Percentiles rank a stretch among this genome's conserved stretches.
Conservation (phyloP, 2,888 invertebrate species). For the Hydrotaea diabolus region DNA sequence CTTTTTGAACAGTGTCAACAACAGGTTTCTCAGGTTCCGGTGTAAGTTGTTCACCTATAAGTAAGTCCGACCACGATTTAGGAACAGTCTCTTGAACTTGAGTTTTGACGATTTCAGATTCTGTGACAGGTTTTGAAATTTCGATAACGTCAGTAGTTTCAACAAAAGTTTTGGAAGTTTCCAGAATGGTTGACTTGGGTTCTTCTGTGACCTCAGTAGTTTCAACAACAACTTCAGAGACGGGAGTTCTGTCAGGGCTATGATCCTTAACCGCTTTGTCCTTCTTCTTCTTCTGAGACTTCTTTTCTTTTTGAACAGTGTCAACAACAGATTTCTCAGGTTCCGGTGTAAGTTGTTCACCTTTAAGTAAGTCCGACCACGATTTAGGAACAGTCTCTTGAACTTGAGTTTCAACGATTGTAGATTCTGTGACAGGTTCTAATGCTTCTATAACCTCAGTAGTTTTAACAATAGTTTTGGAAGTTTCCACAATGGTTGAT, state of each 20-base stretch:
- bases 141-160: neutral
- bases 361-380: no score
- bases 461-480: no score
- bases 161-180: neutral
- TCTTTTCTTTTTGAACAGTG: neutral
- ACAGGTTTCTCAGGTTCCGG: neutral
- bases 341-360: no score
- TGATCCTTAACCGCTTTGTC: neutral
- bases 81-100: neutral
- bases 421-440: no score
- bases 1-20: neutral
- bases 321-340: neutral
- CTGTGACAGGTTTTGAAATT: neutral
- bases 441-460: no score
- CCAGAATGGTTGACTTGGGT: neutral
- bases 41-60: conserved; percentile 1
- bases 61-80: conserved; percentile 58
- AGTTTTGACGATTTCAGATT: neutral
- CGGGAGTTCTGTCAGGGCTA: neutral
- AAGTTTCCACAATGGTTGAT: no score
- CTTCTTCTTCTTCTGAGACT: conserved; percentile 9
- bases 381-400: no score
- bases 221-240: neutral
- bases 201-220: neutral
- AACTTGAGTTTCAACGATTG: no score